Conservation (phyloP, 2,797 vertebrate species). For the Thaleichthys pacificus region DNA sequence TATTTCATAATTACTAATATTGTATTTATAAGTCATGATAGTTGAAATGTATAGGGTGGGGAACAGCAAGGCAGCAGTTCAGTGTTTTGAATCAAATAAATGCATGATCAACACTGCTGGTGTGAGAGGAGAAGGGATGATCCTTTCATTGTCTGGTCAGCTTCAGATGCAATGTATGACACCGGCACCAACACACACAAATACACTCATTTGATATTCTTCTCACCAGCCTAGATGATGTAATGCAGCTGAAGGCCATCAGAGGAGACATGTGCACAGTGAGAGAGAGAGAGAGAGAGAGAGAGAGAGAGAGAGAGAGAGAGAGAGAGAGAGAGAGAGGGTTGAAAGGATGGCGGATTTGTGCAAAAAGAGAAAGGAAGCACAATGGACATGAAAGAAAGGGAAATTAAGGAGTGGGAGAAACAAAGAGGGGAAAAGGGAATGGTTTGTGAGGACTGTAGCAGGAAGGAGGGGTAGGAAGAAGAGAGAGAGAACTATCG, state of each 20-base stretch:
- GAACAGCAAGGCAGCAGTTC: no score
- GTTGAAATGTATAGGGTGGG: no score
- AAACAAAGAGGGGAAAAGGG: background rate
- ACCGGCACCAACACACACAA: conserved; percentile 23
- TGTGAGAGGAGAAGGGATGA: no score
- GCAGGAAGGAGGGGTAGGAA: background rate
- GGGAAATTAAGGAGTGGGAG: background rate
- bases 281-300: conserved; percentile 19
- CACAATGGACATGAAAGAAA: background rate
- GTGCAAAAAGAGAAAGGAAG: no score
- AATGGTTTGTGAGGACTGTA: background rate
- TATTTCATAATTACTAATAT: no score
- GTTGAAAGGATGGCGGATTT: no score
- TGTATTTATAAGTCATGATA: no score
- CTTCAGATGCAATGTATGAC: background rate
- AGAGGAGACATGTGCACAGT: conserved; percentile 29
- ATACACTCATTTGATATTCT: conserved; percentile 38
- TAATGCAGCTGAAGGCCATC: conserved; percentile 56
- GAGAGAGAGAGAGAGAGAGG: conserved; percentile 17
- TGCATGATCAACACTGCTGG: no score
- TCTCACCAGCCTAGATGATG: conserved; percentile 51
- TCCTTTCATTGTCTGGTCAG: no score
- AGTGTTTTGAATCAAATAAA: no score
- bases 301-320: conserved; percentile 15
- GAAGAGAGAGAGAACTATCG: background rate